Evolutionary conservation across 2,113 vertebrate genomes (phyloP).

Genomic region (Dicrurus megarhynchus): DNA sequence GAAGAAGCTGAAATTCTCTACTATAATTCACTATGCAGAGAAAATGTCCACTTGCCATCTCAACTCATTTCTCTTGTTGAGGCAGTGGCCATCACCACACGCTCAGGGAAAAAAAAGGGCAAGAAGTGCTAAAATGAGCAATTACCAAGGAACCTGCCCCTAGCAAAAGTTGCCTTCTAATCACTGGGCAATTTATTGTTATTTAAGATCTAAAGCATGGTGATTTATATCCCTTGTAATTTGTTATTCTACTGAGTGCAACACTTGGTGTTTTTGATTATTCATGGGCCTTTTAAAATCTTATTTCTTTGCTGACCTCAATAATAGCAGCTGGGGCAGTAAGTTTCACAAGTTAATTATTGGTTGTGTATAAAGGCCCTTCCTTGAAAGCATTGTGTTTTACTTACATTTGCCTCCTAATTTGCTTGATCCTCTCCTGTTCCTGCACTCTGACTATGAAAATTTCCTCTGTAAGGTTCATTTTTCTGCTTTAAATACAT

Average conservation of each 20-base stretch:
- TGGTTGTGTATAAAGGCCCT: not conserved
- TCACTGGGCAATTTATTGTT: conserved; percentile 34
- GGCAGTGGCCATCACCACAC: not conserved
- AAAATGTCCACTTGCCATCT: not conserved
- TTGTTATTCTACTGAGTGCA: conserved; percentile 33
- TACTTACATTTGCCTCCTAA: conserved; percentile 11
- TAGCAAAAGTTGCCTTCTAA: conserved; percentile 42
- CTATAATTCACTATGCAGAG: not conserved
- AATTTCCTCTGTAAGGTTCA: not conserved
- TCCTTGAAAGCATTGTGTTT: not conserved
- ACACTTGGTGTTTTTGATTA: conserved; percentile 9
- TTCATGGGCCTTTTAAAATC: conserved; percentile 45
- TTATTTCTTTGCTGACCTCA: conserved; percentile 32
- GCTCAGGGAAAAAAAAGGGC: not conserved
- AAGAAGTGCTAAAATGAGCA: conserved; percentile 33
- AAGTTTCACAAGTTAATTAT: conserved; percentile 40
- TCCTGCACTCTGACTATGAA: not conserved
- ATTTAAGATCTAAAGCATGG: conserved; percentile 42
- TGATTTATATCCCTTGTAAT: conserved; percentile 45
- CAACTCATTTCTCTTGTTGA: not conserved
- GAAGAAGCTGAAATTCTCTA: not conserved
- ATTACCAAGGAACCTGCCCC: conserved; percentile 15
- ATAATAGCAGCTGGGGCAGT: conserved; percentile 1
- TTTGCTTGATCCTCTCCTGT: not conserved
- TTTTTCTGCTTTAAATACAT: not conserved